Base-by-base conservation (phyloP, 2,113 vertebrate species). In the Oreochromis spilurus region DNA sequence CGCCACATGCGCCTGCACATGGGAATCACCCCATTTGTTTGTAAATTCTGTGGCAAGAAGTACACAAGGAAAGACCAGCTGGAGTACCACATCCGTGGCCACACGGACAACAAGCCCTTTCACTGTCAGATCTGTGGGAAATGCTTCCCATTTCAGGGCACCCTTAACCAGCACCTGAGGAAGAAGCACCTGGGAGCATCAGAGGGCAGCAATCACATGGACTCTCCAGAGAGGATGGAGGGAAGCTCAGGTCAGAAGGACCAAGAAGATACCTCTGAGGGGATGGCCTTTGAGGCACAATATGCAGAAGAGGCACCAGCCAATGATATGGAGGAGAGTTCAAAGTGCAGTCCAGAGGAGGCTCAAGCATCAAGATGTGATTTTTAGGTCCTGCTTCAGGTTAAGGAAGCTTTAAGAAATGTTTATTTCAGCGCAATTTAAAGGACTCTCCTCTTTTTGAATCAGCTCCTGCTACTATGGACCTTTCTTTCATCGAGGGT, bases 81-180 rank as follows among this genome's bases (percentile, higher is more conserved):
- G 26, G 98, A 99, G 94, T 99, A 99, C 93, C 98, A 99, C 93
- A 99, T 99, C 95, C 98, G 99, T 17, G 98, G 98, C 84, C 99
- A 99, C 92, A 99, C 99, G 4, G 99, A 99, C 93, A 99, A 99
- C 94, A 99, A 99, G 91, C 99, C 99, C 78, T 99, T 99, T 95
- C 97, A 98, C 93, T 99, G 99, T 91, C 98, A 99, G 96, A 97
- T 99, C 94, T 99, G 99, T 72, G 98, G 99, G 48, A 99, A 99
- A 94, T 99, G 99, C 94, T 99, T 99, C 95, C 98, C 99, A 17
- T 99, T 99, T 96, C 99, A 99, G 94, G 99, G 98, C 86, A 99
- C 99, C 53, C 97, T 99, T 84, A 99, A 99, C 96, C 99, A 99
- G 96, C 99, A 99, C 95, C 96, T 99, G 96, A 95, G 99, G 90